A percentile compares a stretch with the other conserved stretches of the same genome.
These are phyloP conservation scores for Phthorimaea operculella DNA, from an alignment of 1,140 invertebrate species.

Conservation along the genomic window DNA sequence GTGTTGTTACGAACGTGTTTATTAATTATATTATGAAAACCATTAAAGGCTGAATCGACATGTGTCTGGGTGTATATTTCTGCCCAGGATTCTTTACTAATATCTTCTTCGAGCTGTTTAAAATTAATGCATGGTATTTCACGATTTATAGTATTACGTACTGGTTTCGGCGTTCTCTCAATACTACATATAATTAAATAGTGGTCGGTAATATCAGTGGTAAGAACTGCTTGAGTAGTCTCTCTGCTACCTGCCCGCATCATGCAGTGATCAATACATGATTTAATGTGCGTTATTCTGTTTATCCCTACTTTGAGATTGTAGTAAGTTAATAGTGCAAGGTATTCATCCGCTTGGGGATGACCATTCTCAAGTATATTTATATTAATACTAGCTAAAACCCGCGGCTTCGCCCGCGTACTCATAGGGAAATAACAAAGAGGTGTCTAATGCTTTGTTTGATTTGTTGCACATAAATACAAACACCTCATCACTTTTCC, in stretches of 20 bases:
- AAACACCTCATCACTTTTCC: too few relatives aligned
- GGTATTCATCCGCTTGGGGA: background rate
- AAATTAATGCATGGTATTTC: background rate
- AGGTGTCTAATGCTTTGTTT: too few relatives aligned
- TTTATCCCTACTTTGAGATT: background rate
- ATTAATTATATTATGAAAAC: too few relatives aligned
- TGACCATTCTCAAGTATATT: background rate
- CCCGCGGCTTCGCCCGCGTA: too few relatives aligned
- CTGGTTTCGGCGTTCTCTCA: background rate
- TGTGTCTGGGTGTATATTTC: too few relatives aligned
- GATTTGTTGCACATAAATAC: too few relatives aligned
- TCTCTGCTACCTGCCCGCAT: background rate
- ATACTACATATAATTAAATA: background rate
- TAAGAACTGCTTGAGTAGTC: background rate
- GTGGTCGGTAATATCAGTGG: background rate
- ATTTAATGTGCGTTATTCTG: background rate
- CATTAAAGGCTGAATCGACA: too few relatives aligned
- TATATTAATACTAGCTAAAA: too few relatives aligned
- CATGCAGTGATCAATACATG: background rate
- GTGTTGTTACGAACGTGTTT: too few relatives aligned
- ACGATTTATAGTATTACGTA: background rate
- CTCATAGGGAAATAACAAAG: too few relatives aligned
- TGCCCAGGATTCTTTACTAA: too few relatives aligned
- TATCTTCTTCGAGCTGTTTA: too few relatives aligned
- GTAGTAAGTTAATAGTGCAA: background rate